Base-by-base conservation (phyloP, 2,797 vertebrate genomes). In the Arremon aurantiirostris region DNA sequence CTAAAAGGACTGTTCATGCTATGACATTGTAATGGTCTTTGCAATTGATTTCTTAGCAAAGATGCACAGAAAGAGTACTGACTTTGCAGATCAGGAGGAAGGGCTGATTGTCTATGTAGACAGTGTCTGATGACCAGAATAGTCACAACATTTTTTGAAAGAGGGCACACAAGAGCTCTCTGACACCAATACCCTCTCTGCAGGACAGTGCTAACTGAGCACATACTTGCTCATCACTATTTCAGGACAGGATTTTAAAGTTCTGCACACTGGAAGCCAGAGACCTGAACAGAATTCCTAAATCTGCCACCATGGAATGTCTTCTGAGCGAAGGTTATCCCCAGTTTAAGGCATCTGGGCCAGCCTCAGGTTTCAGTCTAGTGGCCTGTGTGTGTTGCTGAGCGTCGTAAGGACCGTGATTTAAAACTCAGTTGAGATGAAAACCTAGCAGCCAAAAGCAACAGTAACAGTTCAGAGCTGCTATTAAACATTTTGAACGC, bases 161-260 rank as follows among this genome's bases (percentile, higher is more conserved):
- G 8, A 55, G 32, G 44, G 11, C 22, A 56, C 8, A 8, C 0
- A 0, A 87, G 20, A 30, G 35, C 20, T 66, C n/a, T 32, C 50
- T 50, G 39, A 26, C 47, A 57, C 19, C 4, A 12, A 3, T 4
- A 3, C 19, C 27, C 49, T 64, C 59, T 41, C 59, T 23, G 63
- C 6, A 16, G 20, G 37, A 53, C 3, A 5, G 53, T n/a, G 37
- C 21, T 41, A 60, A 44, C 37, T 11, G 26, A 82, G 44, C 53
- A 49, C 26, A 27, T 23, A 14, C n/a, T 66, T 17, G 11, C 5
- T 44, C 37, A 47, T n/a, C 47, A 9, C 6, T 23, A 4, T 34
- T 64, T 37, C 35, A 57, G 47, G 3, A 5, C 14, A 60, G 19
- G 28, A n/a, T 73, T 81, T 89, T 73, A 21, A 84, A 39, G 20